A percentile compares a stretch with the other conserved stretches of the same genome.
These are phyloP conservation scores for Sycophila texana DNA, from an alignment of 2,888 invertebrate species.

Conservation along the genomic window DNA sequence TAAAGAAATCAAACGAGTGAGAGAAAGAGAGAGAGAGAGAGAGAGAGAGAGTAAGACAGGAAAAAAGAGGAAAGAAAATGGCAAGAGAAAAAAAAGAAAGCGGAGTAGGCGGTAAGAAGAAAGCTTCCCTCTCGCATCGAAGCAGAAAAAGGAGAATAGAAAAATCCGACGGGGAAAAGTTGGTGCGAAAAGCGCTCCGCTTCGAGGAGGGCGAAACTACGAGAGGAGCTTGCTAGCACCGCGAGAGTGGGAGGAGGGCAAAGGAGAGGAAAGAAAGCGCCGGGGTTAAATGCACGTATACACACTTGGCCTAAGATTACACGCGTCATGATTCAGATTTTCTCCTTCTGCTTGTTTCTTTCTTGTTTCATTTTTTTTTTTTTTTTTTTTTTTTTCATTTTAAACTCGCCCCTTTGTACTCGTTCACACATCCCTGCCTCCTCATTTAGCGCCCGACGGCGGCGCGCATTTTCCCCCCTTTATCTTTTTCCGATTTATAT, in stretches of 20 bases:
- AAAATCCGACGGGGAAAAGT: constrained; percentile 30
- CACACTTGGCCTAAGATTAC: constrained; percentile 12
- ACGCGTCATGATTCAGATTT: background rate
- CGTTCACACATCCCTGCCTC: too few species aligned
- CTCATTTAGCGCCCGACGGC: too few species aligned
- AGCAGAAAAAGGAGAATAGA: background rate
- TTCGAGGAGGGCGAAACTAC: background rate
- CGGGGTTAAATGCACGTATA: constrained; percentile 7
- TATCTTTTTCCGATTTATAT: background rate
- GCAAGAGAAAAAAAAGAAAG: too few species aligned
- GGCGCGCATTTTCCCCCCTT: background rate
- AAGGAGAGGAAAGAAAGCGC: background rate
- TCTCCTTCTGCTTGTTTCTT: background rate
- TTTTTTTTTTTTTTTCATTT: background rate
- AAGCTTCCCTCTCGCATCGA: background rate
- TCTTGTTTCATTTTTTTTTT: background rate
- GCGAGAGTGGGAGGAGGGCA: background rate
- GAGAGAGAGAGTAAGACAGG: too few species aligned
- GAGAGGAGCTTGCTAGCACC: background rate
- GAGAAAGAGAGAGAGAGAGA: too few species aligned
- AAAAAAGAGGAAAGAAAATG: background rate
- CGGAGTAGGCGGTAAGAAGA: too few species aligned
- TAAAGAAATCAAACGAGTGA: background rate
- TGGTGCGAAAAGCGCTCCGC: background rate
- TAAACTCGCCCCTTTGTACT: background rate